Conservation (phyloP, 1,140 invertebrate genomes). For the Sarcophaga peregrina region DNA sequence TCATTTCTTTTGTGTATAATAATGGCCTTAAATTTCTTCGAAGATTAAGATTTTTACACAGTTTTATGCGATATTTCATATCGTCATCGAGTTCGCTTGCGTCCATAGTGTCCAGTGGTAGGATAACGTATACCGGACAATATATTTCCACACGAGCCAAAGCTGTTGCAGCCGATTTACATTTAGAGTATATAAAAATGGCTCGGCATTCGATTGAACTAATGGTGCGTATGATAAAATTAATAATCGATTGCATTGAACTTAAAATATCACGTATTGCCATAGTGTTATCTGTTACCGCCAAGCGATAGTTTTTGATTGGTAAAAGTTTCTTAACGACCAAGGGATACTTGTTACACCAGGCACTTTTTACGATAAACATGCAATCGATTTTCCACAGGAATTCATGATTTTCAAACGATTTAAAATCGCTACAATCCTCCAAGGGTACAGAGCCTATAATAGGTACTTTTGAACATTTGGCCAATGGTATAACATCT, state of each 20-base stretch:
- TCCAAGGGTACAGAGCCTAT: conserved; percentile 61
- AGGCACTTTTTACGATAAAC: conserved; percentile 62
- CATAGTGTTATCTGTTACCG: conserved; percentile 51
- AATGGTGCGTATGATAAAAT: conserved; percentile 63
- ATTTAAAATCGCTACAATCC: conserved; percentile 60
- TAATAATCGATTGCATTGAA: conserved; percentile 58
- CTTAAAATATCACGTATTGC: conserved; percentile 55
- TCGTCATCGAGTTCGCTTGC: conserved; percentile 45
- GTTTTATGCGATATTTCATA: conserved; percentile 52
- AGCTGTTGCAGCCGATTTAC: conserved; percentile 56
- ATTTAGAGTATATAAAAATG: conserved; percentile 55
- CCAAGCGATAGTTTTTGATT: conserved; percentile 55
- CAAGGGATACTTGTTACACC: conserved; percentile 62
- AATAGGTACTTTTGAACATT: conserved; percentile 56
- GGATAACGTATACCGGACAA: conserved; percentile 59
- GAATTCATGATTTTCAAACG: conserved; percentile 60
- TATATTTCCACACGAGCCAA: conserved; percentile 57
- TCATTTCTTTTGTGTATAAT: conserved; percentile 55
- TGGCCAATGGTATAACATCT: conserved; percentile 58
- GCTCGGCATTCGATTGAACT: conserved; percentile 62
- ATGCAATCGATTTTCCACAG: conserved; percentile 60
- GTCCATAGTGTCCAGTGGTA: conserved; percentile 49
- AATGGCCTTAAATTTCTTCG: conserved; percentile 55
- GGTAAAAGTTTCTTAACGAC: conserved; percentile 64
- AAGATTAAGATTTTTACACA: conserved; percentile 54